Evolutionary conservation across 1,140 invertebrate genomes (phyloP), one percentile per base, ranked within the genome.

Genomic region (Diachasma alloeum): DNA sequence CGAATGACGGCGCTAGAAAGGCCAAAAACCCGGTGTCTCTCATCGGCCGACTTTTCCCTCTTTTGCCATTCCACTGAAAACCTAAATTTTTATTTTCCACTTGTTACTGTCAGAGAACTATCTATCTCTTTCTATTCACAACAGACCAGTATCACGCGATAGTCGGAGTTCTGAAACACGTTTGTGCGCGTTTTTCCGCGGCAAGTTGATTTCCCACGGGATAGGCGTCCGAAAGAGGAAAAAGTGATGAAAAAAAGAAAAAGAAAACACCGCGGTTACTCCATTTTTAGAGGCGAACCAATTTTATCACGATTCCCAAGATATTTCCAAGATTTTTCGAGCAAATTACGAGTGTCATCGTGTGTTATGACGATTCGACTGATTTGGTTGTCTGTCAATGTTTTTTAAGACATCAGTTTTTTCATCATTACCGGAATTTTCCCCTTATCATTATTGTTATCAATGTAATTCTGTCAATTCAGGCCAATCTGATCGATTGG

Each of bases 131-230:
- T 63, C 24, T 63, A 63, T 31, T 63, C 59, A 31, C 59, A 63
- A 63, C 59, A 63, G 59, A 11, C 59, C 37, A 44, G 46, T 44
- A 59, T 59, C 67, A 76, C 68, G 74, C 46, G 46, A 63, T 70
- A 46, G 39, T 48, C 44, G 17, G 19, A 26, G 44, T 42, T 37
- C 63, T 70, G 73, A 22, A 56, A 42, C 42, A 68, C 66, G 36
- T 68, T 68, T 70, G 72, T 74, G 48, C 66, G 66, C 66, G 77
- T 72, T 78, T 76, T 73, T 77, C 78, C 72, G 76, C 76, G 77
- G 80, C 70, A 78, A 81, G 80, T 80, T 87, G 84, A 87, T 87
- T 87, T 87, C 85, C 85, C 85, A 76, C 37, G 85, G 82, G 85
- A 74, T 63, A 63, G 66, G 66, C 15, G 66, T 8, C 66, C 66